Conservation (phyloP, 2,113 vertebrate species). For the Xiphias gladius region DNA sequence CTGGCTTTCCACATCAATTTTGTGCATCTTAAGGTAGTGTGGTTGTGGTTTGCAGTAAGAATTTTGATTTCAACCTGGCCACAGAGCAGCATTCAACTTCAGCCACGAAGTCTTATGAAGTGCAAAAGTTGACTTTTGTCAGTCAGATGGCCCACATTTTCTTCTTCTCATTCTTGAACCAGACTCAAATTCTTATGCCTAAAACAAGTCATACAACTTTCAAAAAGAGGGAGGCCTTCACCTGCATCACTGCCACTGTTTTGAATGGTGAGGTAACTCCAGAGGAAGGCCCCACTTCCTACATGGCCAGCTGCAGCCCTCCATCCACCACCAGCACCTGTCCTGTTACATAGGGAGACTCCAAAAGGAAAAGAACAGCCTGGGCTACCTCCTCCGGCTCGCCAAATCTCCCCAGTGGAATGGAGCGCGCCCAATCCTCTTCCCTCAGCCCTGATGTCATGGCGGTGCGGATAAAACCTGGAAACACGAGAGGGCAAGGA, state of each 20-base stretch:
- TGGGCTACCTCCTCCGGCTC: slow-evolving; percentile 89
- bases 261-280: background rate
- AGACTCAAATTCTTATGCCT: background rate
- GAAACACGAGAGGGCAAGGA: background rate
- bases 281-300: slow-evolving; percentile 7
- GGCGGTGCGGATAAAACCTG: slow-evolving; percentile 93
- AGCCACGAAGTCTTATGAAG: background rate
- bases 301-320: slow-evolving; percentile 90
- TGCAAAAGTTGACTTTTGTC: background rate
- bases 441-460: slow-evolving; percentile 91
- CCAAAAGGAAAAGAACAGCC: slow-evolving; percentile 91
- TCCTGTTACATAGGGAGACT: slow-evolving; percentile 91
- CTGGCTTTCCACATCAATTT: background rate
- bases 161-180: background rate
- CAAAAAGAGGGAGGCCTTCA: background rate
- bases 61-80: background rate
- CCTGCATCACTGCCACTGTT: background rate
- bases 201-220: background rate
- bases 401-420: slow-evolving; percentile 92
- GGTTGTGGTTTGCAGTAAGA: background rate
- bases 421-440: slow-evolving; percentile 78
- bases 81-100: background rate
- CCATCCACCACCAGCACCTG: slow-evolving; percentile 92
- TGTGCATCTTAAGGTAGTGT: background rate
- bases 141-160: background rate